These are phyloP conservation scores for Leguminivora glycinivorella DNA, from an alignment of 1,140 invertebrate genomes.

Conservation along the genomic window DNA sequence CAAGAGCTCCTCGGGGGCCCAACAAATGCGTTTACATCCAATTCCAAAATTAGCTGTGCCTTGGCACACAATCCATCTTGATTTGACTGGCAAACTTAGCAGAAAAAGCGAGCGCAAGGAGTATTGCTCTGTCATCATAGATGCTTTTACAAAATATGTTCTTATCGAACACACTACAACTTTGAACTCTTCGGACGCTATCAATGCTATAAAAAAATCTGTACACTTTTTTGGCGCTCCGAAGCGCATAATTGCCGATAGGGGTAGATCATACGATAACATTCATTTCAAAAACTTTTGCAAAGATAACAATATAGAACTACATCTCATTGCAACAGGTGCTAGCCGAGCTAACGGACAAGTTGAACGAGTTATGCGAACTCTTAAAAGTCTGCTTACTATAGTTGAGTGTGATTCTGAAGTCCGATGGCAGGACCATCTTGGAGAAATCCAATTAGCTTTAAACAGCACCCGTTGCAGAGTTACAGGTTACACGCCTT, in stretches of 20 bases:
- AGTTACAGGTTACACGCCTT: slow-evolving; percentile 26
- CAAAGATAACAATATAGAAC: slow-evolving; percentile 31
- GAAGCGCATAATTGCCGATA: slow-evolving; percentile 35
- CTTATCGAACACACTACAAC: slow-evolving; percentile 35
- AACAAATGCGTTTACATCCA: no score
- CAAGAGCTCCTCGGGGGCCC: neutral
- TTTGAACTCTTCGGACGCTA: slow-evolving; percentile 31
- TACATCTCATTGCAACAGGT: slow-evolving; percentile 43
- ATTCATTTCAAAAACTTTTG: slow-evolving; percentile 28
- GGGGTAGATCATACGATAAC: slow-evolving; percentile 30
- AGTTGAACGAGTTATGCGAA: slow-evolving; percentile 28
- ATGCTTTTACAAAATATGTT: slow-evolving; percentile 40
- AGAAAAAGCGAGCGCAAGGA: slow-evolving; percentile 35
- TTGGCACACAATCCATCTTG: slow-evolving; percentile 32
- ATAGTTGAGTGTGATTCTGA: slow-evolving; percentile 1
- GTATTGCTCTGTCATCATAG: slow-evolving; percentile 36
- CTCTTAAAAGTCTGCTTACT: slow-evolving; percentile 26
- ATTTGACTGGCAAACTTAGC: slow-evolving; percentile 38
- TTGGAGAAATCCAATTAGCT: slow-evolving; percentile 21
- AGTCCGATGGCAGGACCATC: slow-evolving; percentile 4
- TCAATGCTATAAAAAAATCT: slow-evolving; percentile 30
- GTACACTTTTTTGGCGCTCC: slow-evolving; percentile 35
- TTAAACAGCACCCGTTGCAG: slow-evolving; percentile 23
- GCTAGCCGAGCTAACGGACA: slow-evolving; percentile 37
- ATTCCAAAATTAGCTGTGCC: no score